Evolutionary conservation across 2,113 vertebrate species (phyloP).

Genomic region (Sorex araneus): DNA sequence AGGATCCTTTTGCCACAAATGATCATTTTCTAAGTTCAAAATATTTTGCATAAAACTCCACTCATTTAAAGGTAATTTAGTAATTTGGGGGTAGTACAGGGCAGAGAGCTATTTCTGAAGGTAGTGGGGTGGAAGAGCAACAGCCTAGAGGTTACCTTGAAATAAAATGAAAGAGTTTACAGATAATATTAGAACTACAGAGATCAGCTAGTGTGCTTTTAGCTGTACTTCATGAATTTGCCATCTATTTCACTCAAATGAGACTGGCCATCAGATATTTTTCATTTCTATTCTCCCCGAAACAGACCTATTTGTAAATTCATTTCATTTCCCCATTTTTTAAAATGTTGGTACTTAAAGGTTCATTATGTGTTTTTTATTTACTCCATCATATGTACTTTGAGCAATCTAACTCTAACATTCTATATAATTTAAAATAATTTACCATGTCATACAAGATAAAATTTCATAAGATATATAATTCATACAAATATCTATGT

Average conservation of each 20-base stretch:
- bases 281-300: neutral
- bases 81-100: neutral
- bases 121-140: neutral
- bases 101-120: neutral
- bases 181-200: neutral
- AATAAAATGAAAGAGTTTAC: neutral
- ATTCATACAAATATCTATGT: neutral
- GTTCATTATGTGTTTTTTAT: neutral
- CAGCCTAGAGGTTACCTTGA: rapidly evolving
- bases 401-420: neutral
- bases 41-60: neutral
- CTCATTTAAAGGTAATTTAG: neutral
- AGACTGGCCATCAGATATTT: neutral
- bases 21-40: neutral
- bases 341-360: neutral
- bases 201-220: neutral
- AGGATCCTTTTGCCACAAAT: neutral
- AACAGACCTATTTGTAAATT: neutral
- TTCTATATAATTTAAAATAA: neutral
- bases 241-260: neutral
- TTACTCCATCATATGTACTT: neutral
- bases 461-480: neutral
- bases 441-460: too few relatives aligned
- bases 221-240: neutral
- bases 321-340: neutral